A percentile compares a stretch with the other conserved stretches of the same genome.
Conservation (phyloP, 1,140 invertebrate genomes). For the Onthophagus taurus region DNA sequence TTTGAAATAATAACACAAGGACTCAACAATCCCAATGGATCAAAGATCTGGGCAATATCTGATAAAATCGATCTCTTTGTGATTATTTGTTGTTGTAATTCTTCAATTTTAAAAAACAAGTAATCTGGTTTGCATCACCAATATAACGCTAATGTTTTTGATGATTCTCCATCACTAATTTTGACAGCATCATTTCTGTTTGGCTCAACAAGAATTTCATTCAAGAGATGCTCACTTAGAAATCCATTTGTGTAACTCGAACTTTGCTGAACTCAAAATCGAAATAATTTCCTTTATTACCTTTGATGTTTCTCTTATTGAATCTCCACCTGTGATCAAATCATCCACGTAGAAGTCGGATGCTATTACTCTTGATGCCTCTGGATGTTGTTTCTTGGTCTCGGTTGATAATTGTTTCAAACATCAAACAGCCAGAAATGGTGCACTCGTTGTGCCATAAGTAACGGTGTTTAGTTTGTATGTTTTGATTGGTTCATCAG, state of each 20-base stretch:
- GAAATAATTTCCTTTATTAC: background rate
- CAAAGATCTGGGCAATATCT: constrained; percentile 9
- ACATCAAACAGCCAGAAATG: constrained; percentile 22
- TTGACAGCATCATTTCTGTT: constrained; percentile 1
- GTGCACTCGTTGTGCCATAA: constrained; percentile 27
- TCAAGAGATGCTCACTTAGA: too few relatives aligned
- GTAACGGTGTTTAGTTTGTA: constrained; percentile 31
- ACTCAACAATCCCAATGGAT: constrained; percentile 10
- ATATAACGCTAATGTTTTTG: constrained; percentile 2
- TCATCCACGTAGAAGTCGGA: constrained; percentile 39
- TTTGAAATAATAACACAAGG: constrained; percentile 7
- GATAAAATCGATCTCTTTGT: constrained; percentile 9
- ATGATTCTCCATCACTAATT: background rate
- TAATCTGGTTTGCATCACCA: constrained; percentile 1
- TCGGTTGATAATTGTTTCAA: constrained; percentile 23
- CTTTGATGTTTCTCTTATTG: background rate
- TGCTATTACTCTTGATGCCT: constrained; percentile 23
- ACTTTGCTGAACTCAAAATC: background rate
- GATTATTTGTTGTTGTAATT: background rate
- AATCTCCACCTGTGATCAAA: constrained; percentile 27
- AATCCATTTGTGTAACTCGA: constrained; percentile 5
- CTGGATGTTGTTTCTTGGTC: constrained; percentile 23
- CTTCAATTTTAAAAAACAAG: background rate
- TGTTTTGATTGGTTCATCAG: constrained; percentile 18
- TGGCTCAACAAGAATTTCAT: background rate